Base-by-base conservation (phyloP, 30 jellyfish, hydroid and myxozoan genomes). In the Rhopilema esculentum region DNA sequence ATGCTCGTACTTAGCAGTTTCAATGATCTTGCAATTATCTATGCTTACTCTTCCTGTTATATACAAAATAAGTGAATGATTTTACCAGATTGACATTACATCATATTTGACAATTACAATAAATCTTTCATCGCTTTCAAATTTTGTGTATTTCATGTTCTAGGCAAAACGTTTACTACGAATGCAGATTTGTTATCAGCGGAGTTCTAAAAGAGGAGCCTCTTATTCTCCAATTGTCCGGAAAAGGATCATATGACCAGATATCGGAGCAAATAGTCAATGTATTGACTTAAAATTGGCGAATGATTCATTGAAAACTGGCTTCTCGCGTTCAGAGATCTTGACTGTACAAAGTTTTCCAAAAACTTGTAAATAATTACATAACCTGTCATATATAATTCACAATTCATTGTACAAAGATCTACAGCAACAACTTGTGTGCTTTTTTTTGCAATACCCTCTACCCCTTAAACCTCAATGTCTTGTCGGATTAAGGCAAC, bases 221-320 rank as follows among this genome's bases (percentile, higher is more conserved):
- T 1, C 65, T 84, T 8, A 23, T 31, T 6, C 72, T 84, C 66
- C 73, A 28, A 30, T 81, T 84, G 57, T 4, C 62, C 30, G 93
- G 93, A 21, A 84, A 8, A 29, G 93, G 93, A 18, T 84, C 93
- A 0, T 77, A 52, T 67, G 93, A 84, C 50, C 93, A 84, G 65
- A 18, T 72, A 15, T 84, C 93, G 6, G 93, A 84, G 65, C 69
- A 84, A 69, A 71, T 84, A 8, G 82, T 84, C 65, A 84, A 84
- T 32, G 51, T 84, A 0, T 29, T 84, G 40, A 84, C 93, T 31
- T 84, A 31, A 72, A 17, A n/a, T n/a, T n/a, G n/a, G n/a, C n/a
- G n/a, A n/a, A n/a, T 27, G n/a, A n/a, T n/a, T n/a, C n/a, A n/a
- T n/a, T n/a, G n/a, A n/a, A n/a, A n/a, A n/a, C n/a, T n/a, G n/a